Evolutionary conservation across 2,888 invertebrate genomes (phyloP), one percentile per base, ranked within the genome.

Genomic region (Nymphalis polychloros): DNA sequence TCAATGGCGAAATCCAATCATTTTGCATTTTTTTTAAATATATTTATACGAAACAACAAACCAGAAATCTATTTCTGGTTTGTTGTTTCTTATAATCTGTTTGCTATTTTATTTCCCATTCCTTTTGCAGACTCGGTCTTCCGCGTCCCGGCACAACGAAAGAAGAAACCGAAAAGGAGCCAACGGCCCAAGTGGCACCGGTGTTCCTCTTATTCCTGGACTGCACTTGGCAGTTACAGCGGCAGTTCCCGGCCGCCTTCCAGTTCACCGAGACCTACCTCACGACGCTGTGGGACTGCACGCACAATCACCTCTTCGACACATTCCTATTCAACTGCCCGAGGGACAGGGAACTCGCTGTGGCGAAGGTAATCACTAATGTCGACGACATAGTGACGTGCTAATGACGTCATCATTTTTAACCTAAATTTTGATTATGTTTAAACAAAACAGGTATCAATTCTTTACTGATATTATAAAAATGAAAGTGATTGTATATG

Each of bases 191-290:
- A 53, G 20, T 77, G 0, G 95, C 97, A 61, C 98, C 98, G 0
- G 93, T 98, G 62, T 97, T 98, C 85, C 94, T 98, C 59, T 91
- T 99, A 61, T 98, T 97, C 89, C 94, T 99, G 77, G 99, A 99
- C 88, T 97, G 98, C 86, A 96, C 96, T 65, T 98, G 98, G 97
- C 99, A 99, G 91, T 92, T 99, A 63, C 88, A 95, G 76, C 95
- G 95, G 77, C 98, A 98, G 90, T 97, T 95, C 88, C 98, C 98
- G 0, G 94, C 95, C 0, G 95, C 96, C 76, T 98, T 99, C 90
- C 97, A 98, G 89, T 98, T 97, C 92, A 96, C 97, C 20, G 97
- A 98, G 89, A 97, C 97, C 0, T 98, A 98, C 88, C 94, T 99
- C 75, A 97, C 97, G 0, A 96, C 97, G 0, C 85, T 99, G 35